Evolutionary conservation across 2,888 invertebrate species (phyloP), one percentile per base, ranked within the genome.

Genomic region (Fragum fragum): DNA sequence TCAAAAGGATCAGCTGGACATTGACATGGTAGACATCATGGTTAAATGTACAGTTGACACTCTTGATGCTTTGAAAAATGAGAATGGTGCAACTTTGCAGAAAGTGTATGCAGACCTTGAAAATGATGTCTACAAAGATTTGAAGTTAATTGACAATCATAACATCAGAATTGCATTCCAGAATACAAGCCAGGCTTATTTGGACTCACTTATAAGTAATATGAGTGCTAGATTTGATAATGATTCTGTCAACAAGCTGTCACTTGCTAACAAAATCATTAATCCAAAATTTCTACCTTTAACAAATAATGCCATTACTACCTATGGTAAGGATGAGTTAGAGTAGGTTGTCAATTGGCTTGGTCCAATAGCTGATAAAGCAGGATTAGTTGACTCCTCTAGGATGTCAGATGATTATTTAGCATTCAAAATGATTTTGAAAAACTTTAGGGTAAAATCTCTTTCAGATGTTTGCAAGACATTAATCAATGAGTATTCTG

Each of bases 201-300:
- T n/a, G n/a, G n/a, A n/a, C n/a, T n/a, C n/a, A n/a, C n/a, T n/a
- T n/a, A n/a, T n/a, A n/a, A n/a, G n/a, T n/a, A n/a, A n/a, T n/a
- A n/a, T n/a, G n/a, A n/a, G n/a, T n/a, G 47, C 42, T n/a, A 39
- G 78, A n/a, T 81, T 84, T 81, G 78, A 84, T 9, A 61, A 77
- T 5, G 39, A 29, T 7, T 84, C 79, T 18, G 63, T 84, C 69
- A 61, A 55, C 21, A 81, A 76, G 29, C 73, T 77, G n/a, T n/a
- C n/a, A n/a, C n/a, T n/a, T n/a, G n/a, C n/a, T n/a, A n/a, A n/a
- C n/a, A n/a, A n/a, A n/a, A 28, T 83, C 16, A 16, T 83, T 2
- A 83, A 83, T 32, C 77, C 74, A 21, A 52, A 21, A 29, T 53
- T 61, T 18, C 39, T 83, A 16, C 83, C 83, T 55, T n/a, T 69